Conservation (phyloP, 1,140 invertebrate genomes). For the Zaprionus nigranus region DNA sequence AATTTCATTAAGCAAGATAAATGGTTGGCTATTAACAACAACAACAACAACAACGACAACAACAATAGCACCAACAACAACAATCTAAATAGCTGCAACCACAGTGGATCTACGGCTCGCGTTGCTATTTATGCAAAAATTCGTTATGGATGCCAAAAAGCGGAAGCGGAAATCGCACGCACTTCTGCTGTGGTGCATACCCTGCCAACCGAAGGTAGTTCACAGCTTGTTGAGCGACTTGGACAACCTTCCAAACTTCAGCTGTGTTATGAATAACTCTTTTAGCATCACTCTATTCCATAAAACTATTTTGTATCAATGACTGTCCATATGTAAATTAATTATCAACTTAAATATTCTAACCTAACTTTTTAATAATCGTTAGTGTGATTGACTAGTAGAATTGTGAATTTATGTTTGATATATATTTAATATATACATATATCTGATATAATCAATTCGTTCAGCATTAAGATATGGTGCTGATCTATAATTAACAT, state of each 20-base stretch:
- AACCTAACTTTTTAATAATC: no score
- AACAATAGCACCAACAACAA: conserved; percentile 15
- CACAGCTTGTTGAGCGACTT: not conserved
- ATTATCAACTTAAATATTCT: no score
- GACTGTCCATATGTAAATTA: no score
- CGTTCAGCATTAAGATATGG: no score
- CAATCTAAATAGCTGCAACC: conserved; percentile 30
- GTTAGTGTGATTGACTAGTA: no score
- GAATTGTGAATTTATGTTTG: no score
- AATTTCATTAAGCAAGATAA: conserved; percentile 84
- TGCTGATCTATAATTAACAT: no score
- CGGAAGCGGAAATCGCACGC: conserved; percentile 58
- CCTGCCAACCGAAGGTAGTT: not conserved
- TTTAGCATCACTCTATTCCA: not conserved
- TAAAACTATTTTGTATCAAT: not conserved
- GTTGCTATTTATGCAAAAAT: conserved; percentile 78
- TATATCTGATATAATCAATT: no score
- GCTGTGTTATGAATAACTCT: no score
- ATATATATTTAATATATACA: no score
- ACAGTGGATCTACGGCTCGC: conserved; percentile 18
- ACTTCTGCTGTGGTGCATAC: conserved; percentile 28
- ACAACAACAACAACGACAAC: conserved; percentile 33
- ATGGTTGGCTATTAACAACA: conserved; percentile 76
- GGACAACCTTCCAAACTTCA: not conserved
- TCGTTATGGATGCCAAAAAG: conserved; percentile 63